A percentile compares a stretch with the other conserved stretches of the same genome.
These are phyloP conservation scores for Chlorops oryzae DNA, from an alignment of 1,140 invertebrate species.

Conservation along the genomic window DNA sequence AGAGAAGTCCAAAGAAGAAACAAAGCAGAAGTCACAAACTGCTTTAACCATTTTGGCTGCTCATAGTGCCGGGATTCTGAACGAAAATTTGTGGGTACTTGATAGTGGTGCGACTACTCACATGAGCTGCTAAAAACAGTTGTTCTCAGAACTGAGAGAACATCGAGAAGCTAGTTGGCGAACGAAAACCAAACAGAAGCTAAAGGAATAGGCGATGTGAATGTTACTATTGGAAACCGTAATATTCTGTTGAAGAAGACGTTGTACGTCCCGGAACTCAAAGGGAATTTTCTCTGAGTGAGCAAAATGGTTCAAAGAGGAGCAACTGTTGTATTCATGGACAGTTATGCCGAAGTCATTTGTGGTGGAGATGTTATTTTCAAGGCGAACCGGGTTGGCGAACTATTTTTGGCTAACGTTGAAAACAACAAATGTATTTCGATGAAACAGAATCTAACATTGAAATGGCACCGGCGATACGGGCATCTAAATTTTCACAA, in stretches of 20 bases:
- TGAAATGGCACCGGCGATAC: constrained; percentile 2
- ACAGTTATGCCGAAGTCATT: not conserved
- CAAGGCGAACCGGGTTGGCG: not conserved
- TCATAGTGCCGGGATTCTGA: not conserved
- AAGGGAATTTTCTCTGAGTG: constrained; percentile 10
- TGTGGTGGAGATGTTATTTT: not conserved
- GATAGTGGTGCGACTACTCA: constrained; percentile 13
- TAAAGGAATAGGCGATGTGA: not conserved
- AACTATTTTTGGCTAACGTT: not conserved
- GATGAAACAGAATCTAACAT: not conserved
- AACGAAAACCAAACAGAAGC: constrained; percentile 4
- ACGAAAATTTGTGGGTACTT: constrained; percentile 5
- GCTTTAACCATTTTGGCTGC: not conserved
- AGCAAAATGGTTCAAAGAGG: constrained; percentile 6
- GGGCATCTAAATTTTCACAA: not conserved
- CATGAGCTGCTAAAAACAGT: constrained; percentile 3
- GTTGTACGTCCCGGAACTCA: constrained; percentile 7
- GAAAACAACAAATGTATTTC: not conserved
- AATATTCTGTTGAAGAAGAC: not conserved
- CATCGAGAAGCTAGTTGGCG: constrained; percentile 4
- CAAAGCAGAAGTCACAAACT: not conserved
- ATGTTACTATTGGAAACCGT: not conserved
- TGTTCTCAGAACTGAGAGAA: not conserved
- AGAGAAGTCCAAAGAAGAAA: not conserved
- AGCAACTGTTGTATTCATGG: not conserved